These are phyloP conservation scores for Chelonoidis abingdonii DNA, from an alignment of 2,113 vertebrate species.

Conservation along the genomic window DNA sequence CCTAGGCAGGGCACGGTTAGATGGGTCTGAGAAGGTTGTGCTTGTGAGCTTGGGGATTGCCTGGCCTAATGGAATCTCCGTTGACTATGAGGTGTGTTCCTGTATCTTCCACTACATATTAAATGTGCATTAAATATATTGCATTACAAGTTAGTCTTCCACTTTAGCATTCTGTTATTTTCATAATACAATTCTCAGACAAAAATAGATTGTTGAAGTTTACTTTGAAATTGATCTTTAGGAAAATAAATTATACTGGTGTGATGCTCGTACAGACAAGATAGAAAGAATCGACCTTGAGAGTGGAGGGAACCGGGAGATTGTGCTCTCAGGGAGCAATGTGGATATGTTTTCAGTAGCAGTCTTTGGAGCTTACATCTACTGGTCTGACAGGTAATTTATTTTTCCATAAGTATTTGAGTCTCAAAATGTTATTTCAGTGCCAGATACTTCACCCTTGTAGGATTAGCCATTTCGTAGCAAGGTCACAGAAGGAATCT, in stretches of 20 bases:
- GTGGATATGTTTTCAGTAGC: constrained; percentile 98
- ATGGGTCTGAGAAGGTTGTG: constrained; percentile 93
- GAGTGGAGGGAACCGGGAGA: constrained; percentile 94
- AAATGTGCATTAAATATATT: not conserved
- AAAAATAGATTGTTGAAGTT: constrained; percentile 70
- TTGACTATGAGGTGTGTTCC: constrained; percentile 93
- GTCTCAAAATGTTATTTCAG: constrained; percentile 79
- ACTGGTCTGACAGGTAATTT: constrained; percentile 99
- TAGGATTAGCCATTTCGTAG: constrained; percentile 80
- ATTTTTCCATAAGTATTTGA: constrained; percentile 89
- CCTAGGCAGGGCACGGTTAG: constrained; percentile 92
- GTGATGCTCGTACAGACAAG: constrained; percentile 98
- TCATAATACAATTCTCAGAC: constrained; percentile 71
- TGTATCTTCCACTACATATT: not conserved
- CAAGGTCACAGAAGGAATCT: constrained; percentile 75
- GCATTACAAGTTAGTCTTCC: constrained; percentile 26
- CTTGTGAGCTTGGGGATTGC: constrained; percentile 92
- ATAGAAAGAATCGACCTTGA: constrained; percentile 99
- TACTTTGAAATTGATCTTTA: constrained; percentile 89
- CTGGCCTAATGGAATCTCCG: constrained; percentile 98
- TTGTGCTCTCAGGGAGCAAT: constrained; percentile 96
- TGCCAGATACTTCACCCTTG: constrained; percentile 81
- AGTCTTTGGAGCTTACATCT: constrained; percentile 99
- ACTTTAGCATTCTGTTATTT: constrained; percentile 57
- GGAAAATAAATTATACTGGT: constrained; percentile 99